Conservation (phyloP, 2,797 vertebrate species). For the Euphonia xanthogaster region DNA sequence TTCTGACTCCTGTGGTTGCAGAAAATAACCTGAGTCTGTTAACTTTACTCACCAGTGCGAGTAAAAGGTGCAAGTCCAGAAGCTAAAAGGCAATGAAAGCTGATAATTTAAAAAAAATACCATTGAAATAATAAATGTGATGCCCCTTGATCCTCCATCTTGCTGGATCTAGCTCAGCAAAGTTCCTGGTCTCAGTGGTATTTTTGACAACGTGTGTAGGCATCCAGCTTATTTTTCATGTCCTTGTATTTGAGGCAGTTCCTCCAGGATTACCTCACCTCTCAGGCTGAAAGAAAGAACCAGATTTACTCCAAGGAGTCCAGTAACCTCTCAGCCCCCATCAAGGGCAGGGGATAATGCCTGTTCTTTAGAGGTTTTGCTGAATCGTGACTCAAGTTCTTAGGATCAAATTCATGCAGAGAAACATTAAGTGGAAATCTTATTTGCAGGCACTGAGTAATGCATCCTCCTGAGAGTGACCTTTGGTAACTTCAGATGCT, state of each 20-base stretch:
- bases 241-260: not conserved
- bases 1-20: not conserved
- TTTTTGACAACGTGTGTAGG: not conserved
- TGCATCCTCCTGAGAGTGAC: not conserved
- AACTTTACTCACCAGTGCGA: fast-evolving
- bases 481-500: not conserved
- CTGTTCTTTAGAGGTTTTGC: not conserved
- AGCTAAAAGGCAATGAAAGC: not conserved
- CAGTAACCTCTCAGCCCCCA: not conserved
- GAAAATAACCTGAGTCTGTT: not conserved
- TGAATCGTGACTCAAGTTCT: not conserved
- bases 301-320: not conserved
- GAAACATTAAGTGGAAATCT: slow-evolving; percentile 13
- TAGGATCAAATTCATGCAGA: slow-evolving; percentile 2
- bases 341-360: not conserved
- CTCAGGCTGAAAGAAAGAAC: not conserved
- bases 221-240: not conserved
- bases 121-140: not conserved
- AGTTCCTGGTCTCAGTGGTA: not conserved
- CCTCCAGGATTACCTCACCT: not conserved
- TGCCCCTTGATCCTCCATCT: not conserved
- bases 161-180: not conserved
- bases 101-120: not conserved
- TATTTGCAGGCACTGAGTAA: not conserved
- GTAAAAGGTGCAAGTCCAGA: not conserved